These are phyloP conservation scores for Arbacia lixula DNA, from an alignment of 53 echinoderm and acorn worm genomes.

Conservation along the genomic window DNA sequence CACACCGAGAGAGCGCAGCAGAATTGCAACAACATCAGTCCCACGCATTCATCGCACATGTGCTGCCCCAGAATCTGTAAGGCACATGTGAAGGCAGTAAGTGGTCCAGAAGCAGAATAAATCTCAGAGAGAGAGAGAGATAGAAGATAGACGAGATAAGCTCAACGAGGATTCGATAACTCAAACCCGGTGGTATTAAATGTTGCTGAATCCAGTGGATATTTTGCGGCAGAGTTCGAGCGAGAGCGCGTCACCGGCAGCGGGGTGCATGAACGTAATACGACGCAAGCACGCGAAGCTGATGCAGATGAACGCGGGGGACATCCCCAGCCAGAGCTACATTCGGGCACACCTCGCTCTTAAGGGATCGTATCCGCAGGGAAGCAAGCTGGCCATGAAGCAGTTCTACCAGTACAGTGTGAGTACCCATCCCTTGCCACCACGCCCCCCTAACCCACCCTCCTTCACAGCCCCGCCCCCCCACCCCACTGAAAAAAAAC, in stretches of 20 bases:
- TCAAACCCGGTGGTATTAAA: slow-evolving; percentile 14
- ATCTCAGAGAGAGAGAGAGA: neutral
- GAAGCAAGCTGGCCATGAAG: slow-evolving; percentile 46
- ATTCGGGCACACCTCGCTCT: slow-evolving; percentile 50
- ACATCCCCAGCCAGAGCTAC: slow-evolving; percentile 50
- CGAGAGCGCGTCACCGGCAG: slow-evolving; percentile 10
- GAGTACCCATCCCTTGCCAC: slow-evolving; percentile 1
- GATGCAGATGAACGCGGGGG: slow-evolving; percentile 47
- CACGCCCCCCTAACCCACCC: neutral
- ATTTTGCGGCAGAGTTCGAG: slow-evolving; percentile 30
- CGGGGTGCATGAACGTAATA: slow-evolving; percentile 40
- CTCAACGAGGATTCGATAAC: slow-evolving; percentile 11
- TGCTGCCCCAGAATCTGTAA: neutral
- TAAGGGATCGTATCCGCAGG: slow-evolving; percentile 57
- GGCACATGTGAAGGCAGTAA: neutral
- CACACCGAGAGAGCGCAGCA: neutral
- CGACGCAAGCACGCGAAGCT: slow-evolving; percentile 42
- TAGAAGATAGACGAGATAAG: neutral
- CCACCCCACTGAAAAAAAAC: neutral
- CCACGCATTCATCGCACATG: neutral
- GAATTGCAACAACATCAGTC: slow-evolving; percentile 31
- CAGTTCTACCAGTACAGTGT: slow-evolving; percentile 56
- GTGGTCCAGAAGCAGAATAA: neutral
- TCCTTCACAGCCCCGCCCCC: no score
- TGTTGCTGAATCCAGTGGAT: slow-evolving; percentile 58